These are phyloP conservation scores for Sphaeridia pumilis DNA, from an alignment of 2,888 invertebrate species.

Conservation along the genomic window DNA sequence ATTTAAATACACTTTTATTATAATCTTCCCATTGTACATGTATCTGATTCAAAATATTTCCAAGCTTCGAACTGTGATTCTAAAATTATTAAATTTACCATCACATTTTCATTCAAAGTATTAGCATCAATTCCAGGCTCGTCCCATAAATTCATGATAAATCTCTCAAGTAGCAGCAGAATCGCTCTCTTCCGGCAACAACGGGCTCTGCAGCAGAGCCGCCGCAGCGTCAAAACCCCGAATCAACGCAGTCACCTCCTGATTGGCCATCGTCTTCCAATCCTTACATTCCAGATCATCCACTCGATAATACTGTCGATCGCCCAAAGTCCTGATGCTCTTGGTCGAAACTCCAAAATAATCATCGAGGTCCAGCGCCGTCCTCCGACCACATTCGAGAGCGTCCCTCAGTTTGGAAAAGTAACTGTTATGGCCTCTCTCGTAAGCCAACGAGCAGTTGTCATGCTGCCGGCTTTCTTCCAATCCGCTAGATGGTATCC, in stretches of 20 bases:
- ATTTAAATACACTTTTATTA: too few species aligned
- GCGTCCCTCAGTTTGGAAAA: conserved; percentile 33
- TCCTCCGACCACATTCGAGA: conserved; percentile 26
- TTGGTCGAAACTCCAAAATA: conserved; percentile 1
- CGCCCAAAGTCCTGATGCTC: background rate
- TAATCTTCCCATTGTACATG: too few species aligned
- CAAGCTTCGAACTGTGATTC: too few species aligned
- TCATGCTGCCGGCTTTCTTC: conserved; percentile 16
- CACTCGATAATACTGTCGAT: conserved; percentile 2
- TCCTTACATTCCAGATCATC: conserved; percentile 23
- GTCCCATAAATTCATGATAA: too few species aligned
- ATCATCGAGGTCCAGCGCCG: conserved; percentile 5
- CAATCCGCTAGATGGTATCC: conserved; percentile 9
- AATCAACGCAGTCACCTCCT: conserved; percentile 31
- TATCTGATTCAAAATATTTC: too few species aligned
- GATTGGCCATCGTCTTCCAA: conserved; percentile 25
- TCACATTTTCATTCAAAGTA: too few species aligned
- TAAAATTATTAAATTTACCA: too few species aligned
- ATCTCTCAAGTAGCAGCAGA: conserved; percentile 8
- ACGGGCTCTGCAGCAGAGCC: conserved; percentile 33
- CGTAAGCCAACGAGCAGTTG: conserved; percentile 3
- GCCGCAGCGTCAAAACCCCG: conserved; percentile 33
- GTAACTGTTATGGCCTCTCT: conserved; percentile 11
- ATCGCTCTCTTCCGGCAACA: conserved; percentile 36
- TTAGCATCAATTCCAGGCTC: too few species aligned